These are phyloP conservation scores for Euplagia quadripunctaria DNA, from an alignment of 2,888 invertebrate species.

Conservation along the genomic window DNA sequence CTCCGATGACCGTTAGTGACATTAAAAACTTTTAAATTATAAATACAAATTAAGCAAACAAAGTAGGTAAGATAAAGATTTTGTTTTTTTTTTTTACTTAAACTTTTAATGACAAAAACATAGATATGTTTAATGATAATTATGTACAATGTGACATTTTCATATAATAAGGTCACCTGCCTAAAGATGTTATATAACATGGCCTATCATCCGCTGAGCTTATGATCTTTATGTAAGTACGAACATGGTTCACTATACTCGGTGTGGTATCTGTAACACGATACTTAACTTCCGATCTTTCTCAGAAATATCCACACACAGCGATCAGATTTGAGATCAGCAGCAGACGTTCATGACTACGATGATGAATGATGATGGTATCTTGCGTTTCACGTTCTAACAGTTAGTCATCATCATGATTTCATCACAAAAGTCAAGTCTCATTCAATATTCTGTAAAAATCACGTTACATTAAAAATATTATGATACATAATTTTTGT, in stretches of 20 bases:
- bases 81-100: background rate
- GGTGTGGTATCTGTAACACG: background rate
- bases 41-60: background rate
- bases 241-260: background rate
- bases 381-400: too few species aligned
- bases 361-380: too few species aligned
- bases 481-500: too few species aligned
- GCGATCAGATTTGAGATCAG: too few species aligned
- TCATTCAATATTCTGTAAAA: too few species aligned
- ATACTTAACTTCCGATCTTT: background rate
- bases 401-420: too few species aligned
- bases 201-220: background rate
- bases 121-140: background rate
- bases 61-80: background rate
- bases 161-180: background rate
- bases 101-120: too few species aligned
- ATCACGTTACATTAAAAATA: too few species aligned
- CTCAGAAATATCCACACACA: background rate
- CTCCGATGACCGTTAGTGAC: background rate
- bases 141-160: background rate
- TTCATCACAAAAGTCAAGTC: too few species aligned
- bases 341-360: too few species aligned
- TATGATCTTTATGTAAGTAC: background rate
- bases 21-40: background rate
- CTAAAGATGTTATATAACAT: background rate